Evolutionary conservation across 2,797 vertebrate genomes (phyloP), one percentile per base, ranked within the genome.

Genomic region (Emys orbicularis): DNA sequence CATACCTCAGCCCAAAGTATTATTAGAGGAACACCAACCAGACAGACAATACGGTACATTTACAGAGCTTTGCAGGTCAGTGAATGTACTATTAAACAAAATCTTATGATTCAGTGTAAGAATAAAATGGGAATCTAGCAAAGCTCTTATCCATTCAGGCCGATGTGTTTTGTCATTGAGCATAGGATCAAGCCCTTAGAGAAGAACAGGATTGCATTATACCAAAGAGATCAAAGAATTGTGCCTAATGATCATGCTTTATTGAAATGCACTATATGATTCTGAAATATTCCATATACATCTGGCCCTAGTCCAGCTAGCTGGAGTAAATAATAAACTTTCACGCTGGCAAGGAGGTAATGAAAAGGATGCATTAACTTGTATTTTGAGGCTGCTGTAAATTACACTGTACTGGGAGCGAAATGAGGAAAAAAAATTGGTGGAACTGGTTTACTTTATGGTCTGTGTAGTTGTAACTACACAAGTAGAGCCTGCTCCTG

Each of bases 311-410:
- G 29, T 93, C 80, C 79, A 89, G 44, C 72, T 50, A 83, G 44
- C 82, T 85, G 79, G 72, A 86, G 82, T 84, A 72, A 83, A 87
- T 79, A 84, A 94, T 89, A 89, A 53, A 93, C 94, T 91, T 95
- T 96, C 54, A 85, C 44, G 41, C 54, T 52, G 21, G 54, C 9
- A 47, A 89, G 89, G 80, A 89, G 65, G 81, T 95, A 92, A 93
- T 92, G 91, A 86, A 90, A 94, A 93, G 89, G 79, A 81, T 91
- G 47, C 85, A 79, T 90, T 94, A 94, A 92, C 19, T 95, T 87
- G 29, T 88, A 56, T 90, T 93, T 94, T 90, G 89, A 93, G 86
- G 83, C 52, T 89, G 81, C 59, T 83, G 13, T 95, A 92, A 95
- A 93, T 92, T 85, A 77, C 29, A 83, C 54, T 89, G 82, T 53